phyloP scores from a whole-genome alignment of 2,113 vertebrate species.

The rat (Rattus norvegicus) region DNA sequence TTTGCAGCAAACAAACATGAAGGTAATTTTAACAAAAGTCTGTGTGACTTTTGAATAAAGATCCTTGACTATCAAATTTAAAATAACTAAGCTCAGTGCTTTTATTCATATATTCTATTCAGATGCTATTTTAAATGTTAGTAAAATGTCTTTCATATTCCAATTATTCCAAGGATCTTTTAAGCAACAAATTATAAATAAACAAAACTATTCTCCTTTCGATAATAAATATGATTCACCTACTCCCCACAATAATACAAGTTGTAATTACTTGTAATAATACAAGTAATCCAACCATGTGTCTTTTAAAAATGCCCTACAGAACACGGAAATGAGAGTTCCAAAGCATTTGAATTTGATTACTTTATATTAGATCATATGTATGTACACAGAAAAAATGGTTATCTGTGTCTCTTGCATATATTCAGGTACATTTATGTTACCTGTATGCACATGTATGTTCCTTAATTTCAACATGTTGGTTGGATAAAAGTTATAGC shows the following conservation, averaged over 20 bases:
- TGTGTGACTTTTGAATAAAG: not conserved
- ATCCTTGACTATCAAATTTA: not conserved
- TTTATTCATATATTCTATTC: constrained; percentile 6
- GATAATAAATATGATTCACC: not conserved
- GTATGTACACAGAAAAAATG: not conserved
- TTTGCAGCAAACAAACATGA: constrained; percentile 27
- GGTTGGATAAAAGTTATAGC: not conserved
- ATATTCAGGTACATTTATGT: not conserved
- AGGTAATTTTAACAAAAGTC: not conserved
- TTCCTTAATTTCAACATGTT: not conserved
- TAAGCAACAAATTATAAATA: constrained; percentile 11
- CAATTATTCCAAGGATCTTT: not conserved
- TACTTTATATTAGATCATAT: not conserved
- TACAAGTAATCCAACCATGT: not conserved
- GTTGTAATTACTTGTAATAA: too few species aligned
- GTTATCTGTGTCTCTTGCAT: not conserved
- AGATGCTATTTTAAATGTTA: not conserved
- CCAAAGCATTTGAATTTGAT: not conserved
- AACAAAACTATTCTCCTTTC: not conserved
- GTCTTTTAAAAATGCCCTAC: not conserved
- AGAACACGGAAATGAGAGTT: not conserved
- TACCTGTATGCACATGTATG: not conserved
- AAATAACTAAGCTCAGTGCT: not conserved
- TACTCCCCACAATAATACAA: not conserved
- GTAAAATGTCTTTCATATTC: not conserved